Percentiles rank a stretch among this genome's conserved stretches.
These are phyloP conservation scores for Cacoxenus indagator DNA, from an alignment of 2,888 invertebrate species.

Conservation along the genomic window DNA sequence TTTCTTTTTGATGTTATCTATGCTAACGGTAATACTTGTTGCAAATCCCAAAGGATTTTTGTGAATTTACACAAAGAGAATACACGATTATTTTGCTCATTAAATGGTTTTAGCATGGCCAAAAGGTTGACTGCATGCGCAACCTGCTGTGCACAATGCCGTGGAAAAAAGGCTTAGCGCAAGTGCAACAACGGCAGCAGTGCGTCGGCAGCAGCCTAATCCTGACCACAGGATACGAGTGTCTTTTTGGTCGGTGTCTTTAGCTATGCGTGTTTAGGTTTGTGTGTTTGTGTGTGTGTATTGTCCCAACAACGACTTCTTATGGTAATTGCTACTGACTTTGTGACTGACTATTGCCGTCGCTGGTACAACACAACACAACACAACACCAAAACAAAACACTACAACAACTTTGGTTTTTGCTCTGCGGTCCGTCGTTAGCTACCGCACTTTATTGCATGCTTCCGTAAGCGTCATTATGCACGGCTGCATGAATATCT, in stretches of 20 bases:
- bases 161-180: background rate
- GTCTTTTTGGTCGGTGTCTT: background rate
- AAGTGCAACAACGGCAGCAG: background rate
- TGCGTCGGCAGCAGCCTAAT: too few species aligned
- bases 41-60: slow-evolving; percentile 12
- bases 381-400: too few species aligned
- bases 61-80: background rate
- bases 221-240: slow-evolving; percentile 1
- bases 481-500: background rate
- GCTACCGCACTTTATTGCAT: background rate
- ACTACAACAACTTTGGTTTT: too few species aligned
- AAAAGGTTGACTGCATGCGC: background rate
- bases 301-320: slow-evolving; percentile 39
- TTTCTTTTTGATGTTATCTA: background rate
- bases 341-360: slow-evolving; percentile 53
- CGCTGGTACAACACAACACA: too few species aligned
- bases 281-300: slow-evolving; percentile 17
- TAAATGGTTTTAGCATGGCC: slow-evolving; percentile 8
- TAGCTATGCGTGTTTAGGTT: background rate
- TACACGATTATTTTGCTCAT: slow-evolving; percentile 7
- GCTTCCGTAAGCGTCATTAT: slow-evolving; percentile 4
- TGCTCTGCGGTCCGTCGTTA: background rate
- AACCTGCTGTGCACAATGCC: background rate
- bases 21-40: background rate
- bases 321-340: slow-evolving; percentile 58